These are phyloP conservation scores for Drosophila setosimentum DNA, from an alignment of 2,888 invertebrate genomes.

Conservation along the genomic window DNA sequence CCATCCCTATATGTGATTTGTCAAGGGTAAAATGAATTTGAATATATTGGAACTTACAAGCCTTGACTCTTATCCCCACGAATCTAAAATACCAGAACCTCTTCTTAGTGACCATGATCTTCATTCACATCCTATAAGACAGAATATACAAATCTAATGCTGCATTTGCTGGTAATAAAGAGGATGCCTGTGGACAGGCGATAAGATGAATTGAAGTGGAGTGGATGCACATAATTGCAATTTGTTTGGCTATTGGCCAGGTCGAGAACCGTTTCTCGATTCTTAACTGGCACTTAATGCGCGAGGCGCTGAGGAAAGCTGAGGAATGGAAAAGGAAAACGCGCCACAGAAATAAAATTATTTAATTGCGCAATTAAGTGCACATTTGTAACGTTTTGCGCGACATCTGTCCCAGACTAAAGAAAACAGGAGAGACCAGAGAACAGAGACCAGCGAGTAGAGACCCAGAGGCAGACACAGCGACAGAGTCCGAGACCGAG, in stretches of 20 bases:
- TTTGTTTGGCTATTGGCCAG: conserved; percentile 67
- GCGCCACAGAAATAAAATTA: conserved; percentile 78
- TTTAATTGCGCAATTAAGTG: conserved; percentile 84
- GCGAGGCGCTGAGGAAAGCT: conserved; percentile 19
- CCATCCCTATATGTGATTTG: not conserved
- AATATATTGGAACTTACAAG: not conserved
- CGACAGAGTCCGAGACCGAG: conserved; percentile 36
- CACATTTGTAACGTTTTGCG: conserved; percentile 83
- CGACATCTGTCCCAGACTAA: conserved; percentile 74
- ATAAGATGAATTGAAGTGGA: conserved; percentile 28
- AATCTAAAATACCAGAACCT: not conserved
- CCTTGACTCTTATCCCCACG: not conserved
- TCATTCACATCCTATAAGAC: not conserved
- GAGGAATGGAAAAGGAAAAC: conserved; percentile 32
- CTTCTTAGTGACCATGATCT: not conserved
- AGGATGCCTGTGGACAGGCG: conserved; percentile 30
- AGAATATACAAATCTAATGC: not conserved
- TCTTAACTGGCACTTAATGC: conserved; percentile 54
- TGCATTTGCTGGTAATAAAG: conserved; percentile 29
- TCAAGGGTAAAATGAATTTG: not conserved
- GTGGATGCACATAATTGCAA: conserved; percentile 46
- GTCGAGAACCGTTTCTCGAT: conserved; percentile 24
- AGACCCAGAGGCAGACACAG: conserved; percentile 21
- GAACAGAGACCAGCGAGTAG: conserved; percentile 17
- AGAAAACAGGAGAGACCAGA: conserved; percentile 37